A percentile compares a stretch with the other conserved stretches of the same genome.
Conservation (phyloP, 2,888 invertebrate species). For the Caenorhabditis becei region DNA sequence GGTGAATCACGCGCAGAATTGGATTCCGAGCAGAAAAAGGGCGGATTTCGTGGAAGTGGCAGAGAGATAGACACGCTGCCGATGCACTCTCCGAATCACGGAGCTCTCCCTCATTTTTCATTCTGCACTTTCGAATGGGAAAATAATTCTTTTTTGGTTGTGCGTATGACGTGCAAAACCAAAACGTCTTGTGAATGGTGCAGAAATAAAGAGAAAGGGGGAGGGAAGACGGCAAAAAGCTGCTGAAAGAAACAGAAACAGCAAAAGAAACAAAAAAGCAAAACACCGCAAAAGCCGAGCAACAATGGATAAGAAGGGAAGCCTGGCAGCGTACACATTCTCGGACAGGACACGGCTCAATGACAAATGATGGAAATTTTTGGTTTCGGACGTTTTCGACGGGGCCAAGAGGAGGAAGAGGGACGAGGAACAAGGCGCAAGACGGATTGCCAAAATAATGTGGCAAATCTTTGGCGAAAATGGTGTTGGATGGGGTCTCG, state of each 20-base stretch:
- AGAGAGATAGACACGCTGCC: conserved; percentile 10
- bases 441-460: conserved; percentile 58
- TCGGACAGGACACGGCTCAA: conserved; percentile 57
- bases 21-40: conserved; percentile 18
- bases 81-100: conserved; percentile 32
- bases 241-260: background rate
- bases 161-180: background rate
- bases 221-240: background rate
- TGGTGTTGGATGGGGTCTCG: conserved; percentile 37
- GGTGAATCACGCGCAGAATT: conserved; percentile 26
- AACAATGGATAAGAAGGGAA: conserved; percentile 47
- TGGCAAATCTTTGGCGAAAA: conserved; percentile 35
- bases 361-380: conserved; percentile 62
- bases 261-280: conserved; percentile 9
- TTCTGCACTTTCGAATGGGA: conserved; percentile 22
- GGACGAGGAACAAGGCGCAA: conserved; percentile 11
- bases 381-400: conserved; percentile 17
- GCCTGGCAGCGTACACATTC: conserved; percentile 43
- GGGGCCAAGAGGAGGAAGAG: conserved; percentile 1
- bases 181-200: background rate
- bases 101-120: conserved; percentile 24
- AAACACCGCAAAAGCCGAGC: conserved; percentile 19
- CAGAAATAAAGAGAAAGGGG: background rate
- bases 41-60: conserved; percentile 16
- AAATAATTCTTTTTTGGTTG: conserved; percentile 19